These are phyloP conservation scores for Toxotes lorentzi DNA, from an alignment of 2,797 vertebrate species.

Conservation along the genomic window DNA sequence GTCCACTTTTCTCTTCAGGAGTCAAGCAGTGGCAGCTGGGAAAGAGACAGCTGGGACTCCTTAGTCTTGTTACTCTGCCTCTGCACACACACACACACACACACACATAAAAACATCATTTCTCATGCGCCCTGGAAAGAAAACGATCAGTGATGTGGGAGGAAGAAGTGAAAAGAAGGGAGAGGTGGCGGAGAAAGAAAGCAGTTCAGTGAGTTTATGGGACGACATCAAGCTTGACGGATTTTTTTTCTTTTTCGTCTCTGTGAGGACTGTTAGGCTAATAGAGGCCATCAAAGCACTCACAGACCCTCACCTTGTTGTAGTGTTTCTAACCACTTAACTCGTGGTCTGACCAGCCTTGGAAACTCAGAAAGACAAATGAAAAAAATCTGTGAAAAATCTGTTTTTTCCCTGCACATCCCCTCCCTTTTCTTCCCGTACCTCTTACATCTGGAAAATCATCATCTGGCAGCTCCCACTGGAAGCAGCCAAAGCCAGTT, in stretches of 20 bases:
- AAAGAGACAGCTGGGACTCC: constrained; percentile 65
- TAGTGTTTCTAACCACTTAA: constrained; percentile 32
- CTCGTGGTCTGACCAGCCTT: constrained; percentile 13
- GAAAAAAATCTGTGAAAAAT: constrained; percentile 20
- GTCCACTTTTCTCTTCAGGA: constrained; percentile 48
- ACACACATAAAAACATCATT: constrained; percentile 54
- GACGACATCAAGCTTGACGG: constrained; percentile 26
- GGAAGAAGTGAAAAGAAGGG: constrained; percentile 38
- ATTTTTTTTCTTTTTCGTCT: constrained; percentile 25
- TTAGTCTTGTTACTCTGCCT: constrained; percentile 48
- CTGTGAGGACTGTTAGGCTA: constrained; percentile 23
- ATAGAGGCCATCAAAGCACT: constrained; percentile 45
- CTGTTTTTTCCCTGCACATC: background rate
- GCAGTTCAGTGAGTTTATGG: constrained; percentile 63
- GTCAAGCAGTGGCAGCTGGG: constrained; percentile 55
- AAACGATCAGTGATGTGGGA: constrained; percentile 54
- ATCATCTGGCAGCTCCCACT: constrained; percentile 64
- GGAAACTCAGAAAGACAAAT: constrained; percentile 46
- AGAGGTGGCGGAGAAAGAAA: constrained; percentile 42
- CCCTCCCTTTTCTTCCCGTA: constrained; percentile 14
- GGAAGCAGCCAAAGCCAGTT: constrained; percentile 52
- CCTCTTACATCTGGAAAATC: constrained; percentile 74
- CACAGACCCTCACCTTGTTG: constrained; percentile 24
- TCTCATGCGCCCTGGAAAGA: constrained; percentile 55
- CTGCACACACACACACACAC: background rate